Percentiles rank a stretch among this genome's conserved stretches.
Conservation (phyloP, 2,888 invertebrate species). For the Eupithecia dodoneata region DNA sequence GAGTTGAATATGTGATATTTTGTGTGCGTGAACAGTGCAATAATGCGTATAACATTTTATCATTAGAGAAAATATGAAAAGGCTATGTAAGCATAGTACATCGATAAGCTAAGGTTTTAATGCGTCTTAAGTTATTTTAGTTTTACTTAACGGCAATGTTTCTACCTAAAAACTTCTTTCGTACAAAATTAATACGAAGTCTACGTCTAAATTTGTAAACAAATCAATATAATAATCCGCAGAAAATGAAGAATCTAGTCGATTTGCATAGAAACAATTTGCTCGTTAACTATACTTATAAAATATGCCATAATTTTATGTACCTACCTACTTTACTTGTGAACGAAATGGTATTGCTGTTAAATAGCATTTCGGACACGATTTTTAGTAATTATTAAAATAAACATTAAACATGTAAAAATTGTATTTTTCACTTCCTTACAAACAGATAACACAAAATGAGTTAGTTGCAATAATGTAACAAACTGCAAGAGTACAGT, state of each 20-base stretch:
- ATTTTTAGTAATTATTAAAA: conserved; percentile 49
- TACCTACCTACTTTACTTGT: conserved; percentile 62
- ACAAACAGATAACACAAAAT: conserved; percentile 31
- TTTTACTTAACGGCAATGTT: conserved; percentile 21
- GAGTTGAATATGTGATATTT: conserved; percentile 47
- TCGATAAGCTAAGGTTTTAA: background rate
- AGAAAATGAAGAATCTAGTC: conserved; percentile 41
- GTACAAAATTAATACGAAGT: background rate
- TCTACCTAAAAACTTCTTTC: conserved; percentile 12
- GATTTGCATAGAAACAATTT: conserved; percentile 40
- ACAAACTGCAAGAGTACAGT: background rate
- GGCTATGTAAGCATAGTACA: background rate
- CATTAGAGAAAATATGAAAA: background rate
- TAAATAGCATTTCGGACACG: conserved; percentile 77
- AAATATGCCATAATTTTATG: conserved; percentile 63
- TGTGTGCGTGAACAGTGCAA: conserved; percentile 39
- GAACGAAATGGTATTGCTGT: conserved; percentile 69
- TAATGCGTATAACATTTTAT: conserved; percentile 29
- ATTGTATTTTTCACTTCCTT: conserved; percentile 8
- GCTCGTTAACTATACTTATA: conserved; percentile 36
- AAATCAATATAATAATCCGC: conserved; percentile 9
- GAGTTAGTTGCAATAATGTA: conserved; percentile 28
- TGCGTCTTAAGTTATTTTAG: background rate
- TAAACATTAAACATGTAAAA: conserved; percentile 2
- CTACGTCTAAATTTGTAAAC: conserved; percentile 9